Evolutionary conservation across 2,888 invertebrate species (phyloP).

Genomic region (Ephialtes manifestator): DNA sequence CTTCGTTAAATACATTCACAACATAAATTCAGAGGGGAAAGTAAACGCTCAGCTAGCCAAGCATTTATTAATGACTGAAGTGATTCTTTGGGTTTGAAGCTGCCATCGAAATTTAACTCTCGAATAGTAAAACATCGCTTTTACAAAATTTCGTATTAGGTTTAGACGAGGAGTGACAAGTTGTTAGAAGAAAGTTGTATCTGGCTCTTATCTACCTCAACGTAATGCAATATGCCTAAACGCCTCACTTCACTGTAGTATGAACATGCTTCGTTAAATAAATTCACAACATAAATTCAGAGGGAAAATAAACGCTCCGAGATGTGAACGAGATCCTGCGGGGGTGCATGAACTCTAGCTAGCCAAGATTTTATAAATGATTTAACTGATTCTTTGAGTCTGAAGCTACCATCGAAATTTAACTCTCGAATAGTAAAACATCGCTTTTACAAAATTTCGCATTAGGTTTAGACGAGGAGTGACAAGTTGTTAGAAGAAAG

Average conservation of each 20-base stretch:
- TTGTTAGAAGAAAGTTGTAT: background rate
- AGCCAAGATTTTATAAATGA: constrained; percentile 69
- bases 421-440: too few relatives aligned
- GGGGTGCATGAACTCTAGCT: constrained; percentile 47
- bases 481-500: too few relatives aligned
- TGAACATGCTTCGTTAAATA: constrained; percentile 45
- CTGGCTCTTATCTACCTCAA: too few relatives aligned
- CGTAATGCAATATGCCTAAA: constrained; percentile 18
- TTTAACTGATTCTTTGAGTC: too few relatives aligned
- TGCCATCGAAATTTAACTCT: background rate
- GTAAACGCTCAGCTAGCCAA: too few relatives aligned
- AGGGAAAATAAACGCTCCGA: constrained; percentile 46
- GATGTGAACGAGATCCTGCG: constrained; percentile 14
- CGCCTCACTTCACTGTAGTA: constrained; percentile 26
- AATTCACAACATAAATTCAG: background rate
- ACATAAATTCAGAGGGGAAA: constrained; percentile 49
- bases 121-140: background rate
- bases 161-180: background rate
- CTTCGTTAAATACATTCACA: constrained; percentile 42
- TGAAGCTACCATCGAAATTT: too few relatives aligned
- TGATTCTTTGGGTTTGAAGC: too few relatives aligned
- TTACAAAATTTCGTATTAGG: too few relatives aligned
- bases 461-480: too few relatives aligned
- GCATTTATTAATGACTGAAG: too few relatives aligned
- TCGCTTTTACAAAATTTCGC: too few relatives aligned